These are phyloP conservation scores for Cylas formicarius DNA, from an alignment of 1,140 invertebrate species.

Conservation along the genomic window DNA sequence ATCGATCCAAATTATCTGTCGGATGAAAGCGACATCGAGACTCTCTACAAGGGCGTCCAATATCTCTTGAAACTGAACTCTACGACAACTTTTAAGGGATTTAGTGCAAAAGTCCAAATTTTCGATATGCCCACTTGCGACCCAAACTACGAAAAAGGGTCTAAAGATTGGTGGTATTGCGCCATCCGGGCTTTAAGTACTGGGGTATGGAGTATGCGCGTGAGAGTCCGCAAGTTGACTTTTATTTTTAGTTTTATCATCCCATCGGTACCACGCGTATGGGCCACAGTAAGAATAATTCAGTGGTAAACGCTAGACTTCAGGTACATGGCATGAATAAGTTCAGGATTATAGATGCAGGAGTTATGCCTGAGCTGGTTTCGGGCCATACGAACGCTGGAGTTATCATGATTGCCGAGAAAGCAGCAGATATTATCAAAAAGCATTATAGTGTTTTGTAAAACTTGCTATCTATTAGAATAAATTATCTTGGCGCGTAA, in stretches of 20 bases:
- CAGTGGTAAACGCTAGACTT: not conserved
- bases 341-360: not conserved
- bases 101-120: not conserved
- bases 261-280: not conserved
- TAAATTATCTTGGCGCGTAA: too few species aligned
- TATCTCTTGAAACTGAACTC: constrained; percentile 50
- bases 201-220: too few species aligned
- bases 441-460: not conserved
- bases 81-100: constrained; percentile 46
- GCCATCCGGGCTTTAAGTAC: constrained; percentile 3
- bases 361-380: not conserved
- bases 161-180: constrained; percentile 13
- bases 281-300: not conserved
- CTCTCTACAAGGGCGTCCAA: constrained; percentile 47
- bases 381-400: not conserved
- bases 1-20: constrained; percentile 74
- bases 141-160: not conserved
- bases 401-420: not conserved
- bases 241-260: too few species aligned
- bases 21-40: constrained; percentile 44
- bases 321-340: not conserved
- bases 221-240: too few species aligned
- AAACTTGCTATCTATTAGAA: too few species aligned
- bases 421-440: not conserved
- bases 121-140: not conserved